Evolutionary conservation across 2,113 vertebrate genomes (phyloP), one percentile per base, ranked within the genome.

Genomic region (Leucoraja erinaceus): DNA sequence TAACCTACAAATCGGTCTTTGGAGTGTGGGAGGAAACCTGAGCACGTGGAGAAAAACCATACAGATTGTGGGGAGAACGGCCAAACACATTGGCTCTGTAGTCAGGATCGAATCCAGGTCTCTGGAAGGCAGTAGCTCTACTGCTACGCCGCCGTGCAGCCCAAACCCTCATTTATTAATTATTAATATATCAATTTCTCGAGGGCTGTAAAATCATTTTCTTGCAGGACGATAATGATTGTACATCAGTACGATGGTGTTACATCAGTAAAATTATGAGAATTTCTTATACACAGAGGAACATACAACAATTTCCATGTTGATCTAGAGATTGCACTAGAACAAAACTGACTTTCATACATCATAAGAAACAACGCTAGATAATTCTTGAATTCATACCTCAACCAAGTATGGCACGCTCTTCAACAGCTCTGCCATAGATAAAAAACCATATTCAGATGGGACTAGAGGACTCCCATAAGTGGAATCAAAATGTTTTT

Each of bases 371-470:
- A 59, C 20, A 84, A 81, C 6, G 28, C 12, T 88, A 14, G 9
- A n/a, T 9, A 61, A 61, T 61, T n/a, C n/a, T 0, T 25, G 22
- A 16, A 33, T 31, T 59, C 93, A 20, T 25, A 98, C 99, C 97
- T 99, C 98, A 93, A 99, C 97, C 33, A 99, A 95, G 94, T 98
- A 99, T 31, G 98, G 98, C 94, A 99, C 95, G 93, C 98, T 99
- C 95, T 98, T 99, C 25, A 99, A 96, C 54, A 99, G 96, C 93
- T 99, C 99, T 1, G 96, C 96, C 94, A 99, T 96, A 31, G 98
- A 99, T 94, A 99, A 96, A 94, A 99, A 99, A 92, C 99, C 99
- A 93, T 99, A 99, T 96, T 99, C 99, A 95, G 98, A 99, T 4
- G 99, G 98, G 95, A 99, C 99, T 75, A 99, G 98, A 0, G 94